A percentile compares a stretch with the other conserved stretches of the same genome.
Conservation (phyloP, 2,797 vertebrate genomes). For the Molossus molossus region DNA sequence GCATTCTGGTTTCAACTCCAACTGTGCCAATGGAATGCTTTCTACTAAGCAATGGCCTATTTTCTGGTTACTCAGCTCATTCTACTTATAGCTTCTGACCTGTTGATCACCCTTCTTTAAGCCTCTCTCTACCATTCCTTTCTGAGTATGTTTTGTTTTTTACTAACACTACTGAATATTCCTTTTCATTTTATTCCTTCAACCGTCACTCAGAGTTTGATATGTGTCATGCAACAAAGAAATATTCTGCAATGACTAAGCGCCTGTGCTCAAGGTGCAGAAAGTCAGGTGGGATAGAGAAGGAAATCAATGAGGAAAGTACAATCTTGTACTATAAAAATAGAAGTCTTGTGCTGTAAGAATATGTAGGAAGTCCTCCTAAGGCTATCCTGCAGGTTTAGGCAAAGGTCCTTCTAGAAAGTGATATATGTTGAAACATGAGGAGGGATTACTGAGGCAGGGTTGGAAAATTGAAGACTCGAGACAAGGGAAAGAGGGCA, state of each 20-base stretch:
- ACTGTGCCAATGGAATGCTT: not conserved
- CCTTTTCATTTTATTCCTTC: not conserved
- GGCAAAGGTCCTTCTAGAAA: conserved; percentile 3
- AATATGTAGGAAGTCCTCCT: not conserved
- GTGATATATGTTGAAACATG: not conserved
- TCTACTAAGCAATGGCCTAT: not conserved
- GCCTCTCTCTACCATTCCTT: not conserved
- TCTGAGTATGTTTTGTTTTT: not conserved
- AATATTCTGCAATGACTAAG: not conserved
- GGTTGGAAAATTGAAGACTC: not conserved
- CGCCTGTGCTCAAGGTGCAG: not conserved
- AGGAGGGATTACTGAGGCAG: not conserved
- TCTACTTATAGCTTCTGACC: not conserved
- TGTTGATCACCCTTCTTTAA: not conserved
- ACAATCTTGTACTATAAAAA: not conserved
- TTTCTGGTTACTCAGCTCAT: not conserved
- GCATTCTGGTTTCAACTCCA: not conserved
- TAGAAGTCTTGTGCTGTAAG: not conserved
- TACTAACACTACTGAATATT: not conserved
- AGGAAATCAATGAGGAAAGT: not conserved
- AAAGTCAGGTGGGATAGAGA: not conserved
- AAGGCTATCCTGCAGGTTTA: not conserved
- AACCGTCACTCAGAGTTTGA: not conserved
- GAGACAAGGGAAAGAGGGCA: not conserved
- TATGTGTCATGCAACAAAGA: not conserved